Evolutionary conservation across 2,888 invertebrate genomes (phyloP).

Genomic region (Chaetoderma sp.): DNA sequence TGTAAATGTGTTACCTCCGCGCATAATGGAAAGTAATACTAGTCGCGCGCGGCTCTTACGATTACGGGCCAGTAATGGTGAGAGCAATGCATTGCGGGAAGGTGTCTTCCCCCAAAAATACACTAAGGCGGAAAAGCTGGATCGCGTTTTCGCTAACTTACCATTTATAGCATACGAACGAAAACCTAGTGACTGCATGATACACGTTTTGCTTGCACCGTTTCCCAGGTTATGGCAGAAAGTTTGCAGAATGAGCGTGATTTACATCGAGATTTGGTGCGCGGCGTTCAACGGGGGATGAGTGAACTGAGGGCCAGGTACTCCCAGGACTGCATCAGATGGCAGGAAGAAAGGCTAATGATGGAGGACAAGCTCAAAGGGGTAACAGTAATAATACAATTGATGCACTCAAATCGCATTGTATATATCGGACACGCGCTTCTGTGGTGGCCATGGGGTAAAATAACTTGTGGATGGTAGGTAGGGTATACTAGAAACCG

Average conservation of each 20-base stretch:
- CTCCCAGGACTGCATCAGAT: conserved; percentile 46
- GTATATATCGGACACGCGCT: background rate
- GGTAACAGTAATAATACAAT: conserved; percentile 36
- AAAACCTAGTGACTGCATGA: too few species aligned
- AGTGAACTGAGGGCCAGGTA: conserved; percentile 47
- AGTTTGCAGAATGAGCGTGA: conserved; percentile 50
- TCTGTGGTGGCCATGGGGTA: background rate
- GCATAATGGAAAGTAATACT: too few species aligned
- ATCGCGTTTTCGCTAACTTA: too few species aligned
- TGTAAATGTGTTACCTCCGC: too few species aligned
- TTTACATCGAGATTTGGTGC: conserved; percentile 52
- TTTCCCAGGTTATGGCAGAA: conserved; percentile 37
- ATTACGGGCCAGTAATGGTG: too few species aligned
- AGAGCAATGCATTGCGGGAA: too few species aligned
- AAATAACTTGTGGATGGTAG: background rate
- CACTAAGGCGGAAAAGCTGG: too few species aligned
- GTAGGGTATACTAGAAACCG: too few species aligned
- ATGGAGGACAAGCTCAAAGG: conserved; percentile 51
- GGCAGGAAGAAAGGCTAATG: conserved; percentile 54
- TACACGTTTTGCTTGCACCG: too few species aligned
- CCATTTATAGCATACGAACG: too few species aligned
- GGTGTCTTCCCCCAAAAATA: too few species aligned
- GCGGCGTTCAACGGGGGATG: conserved; percentile 54
- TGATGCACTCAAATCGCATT: background rate
- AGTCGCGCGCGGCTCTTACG: too few species aligned